Evolutionary conservation across 2,113 vertebrate species (phyloP).

Genomic region (mouse (Mus musculus)): DNA sequence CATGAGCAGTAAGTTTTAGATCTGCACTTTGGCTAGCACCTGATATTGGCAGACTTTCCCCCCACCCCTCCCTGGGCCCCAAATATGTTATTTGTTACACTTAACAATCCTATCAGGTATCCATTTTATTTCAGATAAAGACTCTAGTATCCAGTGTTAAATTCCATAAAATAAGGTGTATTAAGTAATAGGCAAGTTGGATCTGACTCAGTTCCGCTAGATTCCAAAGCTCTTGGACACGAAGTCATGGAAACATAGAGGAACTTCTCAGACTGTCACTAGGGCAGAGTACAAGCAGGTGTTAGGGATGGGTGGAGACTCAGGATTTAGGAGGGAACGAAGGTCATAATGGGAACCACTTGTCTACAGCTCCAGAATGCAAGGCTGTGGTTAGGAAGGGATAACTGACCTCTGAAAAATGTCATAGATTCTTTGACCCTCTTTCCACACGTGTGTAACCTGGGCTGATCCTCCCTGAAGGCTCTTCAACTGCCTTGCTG

Average conservation of each 20-base stretch:
- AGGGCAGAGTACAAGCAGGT: neutral
- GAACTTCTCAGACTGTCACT: neutral
- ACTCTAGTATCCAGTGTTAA: neutral
- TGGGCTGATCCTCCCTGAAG: neutral
- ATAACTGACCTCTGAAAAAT: neutral
- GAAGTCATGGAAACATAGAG: neutral
- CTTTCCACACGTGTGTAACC: neutral
- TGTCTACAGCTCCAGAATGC: neutral
- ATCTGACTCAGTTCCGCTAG: neutral
- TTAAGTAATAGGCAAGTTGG: neutral
- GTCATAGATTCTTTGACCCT: neutral
- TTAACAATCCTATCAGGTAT: neutral
- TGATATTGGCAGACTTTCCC: neutral
- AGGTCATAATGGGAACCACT: neutral
- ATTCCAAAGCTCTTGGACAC: neutral
- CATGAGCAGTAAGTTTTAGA: neutral
- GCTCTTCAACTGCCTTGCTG: neutral
- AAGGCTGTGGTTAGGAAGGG: neutral
- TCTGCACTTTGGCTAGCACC: neutral
- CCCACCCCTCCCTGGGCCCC: no score
- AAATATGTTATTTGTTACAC: neutral
- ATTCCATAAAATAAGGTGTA: neutral
- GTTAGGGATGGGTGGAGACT: neutral
- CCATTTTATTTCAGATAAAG: conserved; percentile 11
- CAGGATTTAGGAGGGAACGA: neutral